A percentile compares a stretch with the other conserved stretches of the same genome.
phyloP scores from a whole-genome alignment of 2,797 vertebrate species.

The Gambusia yucatana region DNA sequence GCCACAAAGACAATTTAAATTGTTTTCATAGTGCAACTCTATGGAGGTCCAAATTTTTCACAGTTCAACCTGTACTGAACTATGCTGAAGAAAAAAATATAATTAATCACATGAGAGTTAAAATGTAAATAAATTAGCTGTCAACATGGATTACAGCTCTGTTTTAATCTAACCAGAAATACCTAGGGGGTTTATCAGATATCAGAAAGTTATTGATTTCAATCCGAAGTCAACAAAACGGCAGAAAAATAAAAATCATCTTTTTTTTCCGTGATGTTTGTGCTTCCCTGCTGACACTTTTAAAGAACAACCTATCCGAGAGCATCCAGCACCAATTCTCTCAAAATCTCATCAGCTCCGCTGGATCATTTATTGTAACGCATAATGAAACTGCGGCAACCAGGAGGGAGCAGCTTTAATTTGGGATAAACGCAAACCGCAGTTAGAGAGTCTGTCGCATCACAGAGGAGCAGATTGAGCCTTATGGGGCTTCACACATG shows the following conservation, averaged over 20 bases:
- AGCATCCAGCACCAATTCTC: slow-evolving; percentile 22
- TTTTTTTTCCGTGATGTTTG: slow-evolving; percentile 17
- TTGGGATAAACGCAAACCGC: slow-evolving; percentile 54
- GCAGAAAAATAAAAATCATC: not conserved
- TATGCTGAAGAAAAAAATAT: not conserved
- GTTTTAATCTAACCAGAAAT: not conserved
- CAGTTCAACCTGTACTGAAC: not conserved
- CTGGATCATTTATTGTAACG: slow-evolving; percentile 50
- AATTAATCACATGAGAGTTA: not conserved
- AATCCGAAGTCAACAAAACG: not conserved
- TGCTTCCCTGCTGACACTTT: slow-evolving; percentile 14
- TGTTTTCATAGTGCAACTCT: not conserved
- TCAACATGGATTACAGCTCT: not conserved
- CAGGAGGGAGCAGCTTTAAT: slow-evolving; percentile 48
- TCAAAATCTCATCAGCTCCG: slow-evolving; percentile 44
- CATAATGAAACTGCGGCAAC: slow-evolving; percentile 52
- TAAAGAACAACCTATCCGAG: slow-evolving; percentile 21
- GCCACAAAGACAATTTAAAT: not conserved
- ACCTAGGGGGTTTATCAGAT: not conserved
- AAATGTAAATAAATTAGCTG: not conserved
- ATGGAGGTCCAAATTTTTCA: not conserved
- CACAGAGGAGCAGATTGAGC: slow-evolving; percentile 58
- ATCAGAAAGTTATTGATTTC: not conserved
- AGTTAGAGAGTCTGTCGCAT: slow-evolving; percentile 28
- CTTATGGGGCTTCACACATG: slow-evolving; percentile 56